phyloP scores from a whole-genome alignment of 2,888 invertebrate species.

The Machimus atricapillus region DNA sequence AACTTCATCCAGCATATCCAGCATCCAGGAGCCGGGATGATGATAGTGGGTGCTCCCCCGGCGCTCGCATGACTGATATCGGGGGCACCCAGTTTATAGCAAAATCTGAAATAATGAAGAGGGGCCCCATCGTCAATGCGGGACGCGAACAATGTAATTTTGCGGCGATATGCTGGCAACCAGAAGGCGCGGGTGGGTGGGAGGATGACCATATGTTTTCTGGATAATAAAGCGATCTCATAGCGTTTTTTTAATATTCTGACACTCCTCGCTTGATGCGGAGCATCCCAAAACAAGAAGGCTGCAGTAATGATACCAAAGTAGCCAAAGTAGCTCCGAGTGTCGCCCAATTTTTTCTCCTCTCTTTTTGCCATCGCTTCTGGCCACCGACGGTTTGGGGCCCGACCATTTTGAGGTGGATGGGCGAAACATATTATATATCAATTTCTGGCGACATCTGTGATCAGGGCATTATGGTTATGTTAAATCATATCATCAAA shows the following conservation, averaged over 20 bases:
- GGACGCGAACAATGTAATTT: not conserved
- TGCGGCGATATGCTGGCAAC: not conserved
- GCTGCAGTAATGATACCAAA: slow-evolving; percentile 26
- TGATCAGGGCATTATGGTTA: slow-evolving; percentile 32
- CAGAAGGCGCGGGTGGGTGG: not conserved
- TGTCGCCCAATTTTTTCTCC: not conserved
- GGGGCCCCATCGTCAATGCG: not conserved
- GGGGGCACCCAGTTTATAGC: slow-evolving; percentile 12
- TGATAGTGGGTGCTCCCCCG: not conserved
- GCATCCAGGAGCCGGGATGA: too few relatives aligned
- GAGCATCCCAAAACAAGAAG: not conserved
- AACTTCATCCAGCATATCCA: not conserved
- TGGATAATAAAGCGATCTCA: slow-evolving; percentile 38
- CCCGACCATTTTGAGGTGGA: not conserved
- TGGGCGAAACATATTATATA: slow-evolving; percentile 23
- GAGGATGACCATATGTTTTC: slow-evolving; percentile 11
- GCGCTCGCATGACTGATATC: slow-evolving; percentile 7
- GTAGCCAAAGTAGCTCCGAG: not conserved
- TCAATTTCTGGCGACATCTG: slow-evolving; percentile 35
- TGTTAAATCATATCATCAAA: slow-evolving; percentile 40
- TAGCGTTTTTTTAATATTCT: slow-evolving; percentile 29
- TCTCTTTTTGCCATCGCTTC: not conserved
- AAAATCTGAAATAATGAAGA: slow-evolving; percentile 36
- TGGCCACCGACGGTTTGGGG: not conserved
- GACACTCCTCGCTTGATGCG: slow-evolving; percentile 25